A percentile compares a stretch with the other conserved stretches of the same genome.
These are phyloP conservation scores for Scaptomyza polygonia DNA, from an alignment of 2,888 invertebrate genomes.

Conservation along the genomic window DNA sequence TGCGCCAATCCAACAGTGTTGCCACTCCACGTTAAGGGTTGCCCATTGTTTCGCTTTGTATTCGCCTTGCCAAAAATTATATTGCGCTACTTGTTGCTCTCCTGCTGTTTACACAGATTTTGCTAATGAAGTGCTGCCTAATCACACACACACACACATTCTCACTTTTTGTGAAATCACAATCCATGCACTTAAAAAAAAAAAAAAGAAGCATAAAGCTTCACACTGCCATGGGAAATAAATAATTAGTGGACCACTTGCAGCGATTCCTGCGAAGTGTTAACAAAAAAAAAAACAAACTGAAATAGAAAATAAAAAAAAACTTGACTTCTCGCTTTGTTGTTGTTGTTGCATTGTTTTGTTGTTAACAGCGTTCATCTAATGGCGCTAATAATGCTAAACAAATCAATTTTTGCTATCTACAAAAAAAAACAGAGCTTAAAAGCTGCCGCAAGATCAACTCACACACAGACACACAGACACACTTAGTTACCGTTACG, in stretches of 20 bases:
- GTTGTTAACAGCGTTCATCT: slow-evolving; percentile 64
- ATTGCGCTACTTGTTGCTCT: slow-evolving; percentile 64
- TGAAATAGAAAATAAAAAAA: slow-evolving; percentile 37
- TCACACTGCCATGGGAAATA: slow-evolving; percentile 69
- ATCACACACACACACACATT: not conserved
- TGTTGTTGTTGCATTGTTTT: slow-evolving; percentile 39
- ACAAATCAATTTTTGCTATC: slow-evolving; percentile 73
- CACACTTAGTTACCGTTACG: slow-evolving; percentile 27
- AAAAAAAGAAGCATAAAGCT: not conserved
- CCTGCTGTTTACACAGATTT: slow-evolving; percentile 18
- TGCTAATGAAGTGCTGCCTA: slow-evolving; percentile 65
- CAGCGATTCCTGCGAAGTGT: slow-evolving; percentile 47
- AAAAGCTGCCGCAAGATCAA: slow-evolving; percentile 57
- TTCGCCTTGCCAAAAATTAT: slow-evolving; percentile 27
- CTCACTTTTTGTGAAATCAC: slow-evolving; percentile 18
- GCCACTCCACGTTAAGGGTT: slow-evolving; percentile 19
- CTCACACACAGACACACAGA: slow-evolving; percentile 32
- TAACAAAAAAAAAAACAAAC: slow-evolving; percentile 33
- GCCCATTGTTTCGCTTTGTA: not conserved
- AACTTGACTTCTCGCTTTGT: slow-evolving; percentile 28
- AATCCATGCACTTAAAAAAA: slow-evolving; percentile 46
- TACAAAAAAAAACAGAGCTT: slow-evolving; percentile 33
- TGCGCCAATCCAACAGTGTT: slow-evolving; percentile 56
- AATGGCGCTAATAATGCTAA: slow-evolving; percentile 82
- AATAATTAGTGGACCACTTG: slow-evolving; percentile 79